phyloP scores from a whole-genome alignment of 2,888 invertebrate genomes.

The Scaeva pyrastri region DNA sequence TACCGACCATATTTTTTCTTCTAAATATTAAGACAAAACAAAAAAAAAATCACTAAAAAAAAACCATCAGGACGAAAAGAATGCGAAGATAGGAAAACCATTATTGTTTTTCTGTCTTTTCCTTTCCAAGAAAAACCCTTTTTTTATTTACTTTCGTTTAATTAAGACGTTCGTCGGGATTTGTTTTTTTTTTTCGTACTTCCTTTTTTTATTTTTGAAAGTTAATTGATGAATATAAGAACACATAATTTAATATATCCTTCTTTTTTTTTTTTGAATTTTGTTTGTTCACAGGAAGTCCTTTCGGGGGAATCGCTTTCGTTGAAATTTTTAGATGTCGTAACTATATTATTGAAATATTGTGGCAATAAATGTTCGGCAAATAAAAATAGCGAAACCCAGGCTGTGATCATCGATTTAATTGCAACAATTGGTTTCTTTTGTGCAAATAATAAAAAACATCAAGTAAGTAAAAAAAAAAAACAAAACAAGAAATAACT shows the following conservation, averaged over 20 bases:
- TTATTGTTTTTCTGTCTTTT: conserved; percentile 10
- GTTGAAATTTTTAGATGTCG: conserved; percentile 83
- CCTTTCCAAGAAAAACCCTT: conserved; percentile 67
- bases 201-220: conserved; percentile 52
- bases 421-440: conserved; percentile 83
- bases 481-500: too few species aligned
- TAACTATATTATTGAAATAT: conserved; percentile 82
- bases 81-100: background rate
- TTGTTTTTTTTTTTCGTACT: conserved; percentile 50
- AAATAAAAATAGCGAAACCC: conserved; percentile 81
- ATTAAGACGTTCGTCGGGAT: conserved; percentile 80
- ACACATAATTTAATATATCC: conserved; percentile 49
- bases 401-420: conserved; percentile 83
- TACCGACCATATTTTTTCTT: conserved; percentile 51
- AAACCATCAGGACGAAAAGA: conserved; percentile 12
- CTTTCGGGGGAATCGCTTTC: conserved; percentile 82
- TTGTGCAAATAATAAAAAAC: conserved; percentile 82
- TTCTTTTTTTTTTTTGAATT: conserved; percentile 55
- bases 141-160: conserved; percentile 80
- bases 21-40: conserved; percentile 76
- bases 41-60: conserved; percentile 48
- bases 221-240: conserved; percentile 63
- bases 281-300: conserved; percentile 80
- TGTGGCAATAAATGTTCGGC: conserved; percentile 79
- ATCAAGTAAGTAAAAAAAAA: conserved; percentile 81